A percentile compares a stretch with the other conserved stretches of the same genome.
These are phyloP conservation scores for Catajapyx aquilonaris DNA, from an alignment of 1,140 invertebrate genomes.

Conservation along the genomic window DNA sequence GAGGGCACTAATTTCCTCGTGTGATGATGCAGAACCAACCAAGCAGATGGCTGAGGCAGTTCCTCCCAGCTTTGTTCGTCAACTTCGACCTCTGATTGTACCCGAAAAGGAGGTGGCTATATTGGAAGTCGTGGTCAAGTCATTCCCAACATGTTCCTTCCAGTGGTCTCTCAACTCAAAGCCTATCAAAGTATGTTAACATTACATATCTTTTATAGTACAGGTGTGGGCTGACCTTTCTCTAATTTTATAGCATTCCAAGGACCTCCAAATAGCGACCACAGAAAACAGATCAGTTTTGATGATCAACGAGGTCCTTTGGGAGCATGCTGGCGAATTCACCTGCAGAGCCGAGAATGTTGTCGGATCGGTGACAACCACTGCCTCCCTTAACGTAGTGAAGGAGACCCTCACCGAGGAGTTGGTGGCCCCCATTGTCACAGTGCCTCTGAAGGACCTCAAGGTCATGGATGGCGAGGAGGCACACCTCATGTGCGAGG, in stretches of 20 bases:
- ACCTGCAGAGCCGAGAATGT: constrained; percentile 78
- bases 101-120: constrained; percentile 50
- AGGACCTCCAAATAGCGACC: constrained; percentile 43
- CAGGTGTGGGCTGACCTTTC: not conserved
- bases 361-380: constrained; percentile 59
- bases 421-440: constrained; percentile 47
- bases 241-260: constrained; percentile 14
- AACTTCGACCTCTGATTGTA: constrained; percentile 45
- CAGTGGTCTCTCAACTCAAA: constrained; percentile 55
- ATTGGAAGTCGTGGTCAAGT: constrained; percentile 51
- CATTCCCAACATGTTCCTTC: constrained; percentile 57
- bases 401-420: constrained; percentile 26
- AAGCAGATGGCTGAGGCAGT: constrained; percentile 33
- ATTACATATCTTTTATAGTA: too few species aligned
- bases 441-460: constrained; percentile 40
- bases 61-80: constrained; percentile 50
- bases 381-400: constrained; percentile 47
- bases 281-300: constrained; percentile 60
- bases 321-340: constrained; percentile 50
- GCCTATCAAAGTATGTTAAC: constrained; percentile 24
- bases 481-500: constrained; percentile 50
- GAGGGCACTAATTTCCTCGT: too few species aligned
- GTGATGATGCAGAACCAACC: constrained; percentile 25
- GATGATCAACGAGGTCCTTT: constrained; percentile 48
- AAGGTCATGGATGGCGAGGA: constrained; percentile 85